A percentile compares a stretch with the other conserved stretches of the same genome.
Conservation (phyloP, 2,797 vertebrate species). For the Urocyon cinereoargenteus region DNA sequence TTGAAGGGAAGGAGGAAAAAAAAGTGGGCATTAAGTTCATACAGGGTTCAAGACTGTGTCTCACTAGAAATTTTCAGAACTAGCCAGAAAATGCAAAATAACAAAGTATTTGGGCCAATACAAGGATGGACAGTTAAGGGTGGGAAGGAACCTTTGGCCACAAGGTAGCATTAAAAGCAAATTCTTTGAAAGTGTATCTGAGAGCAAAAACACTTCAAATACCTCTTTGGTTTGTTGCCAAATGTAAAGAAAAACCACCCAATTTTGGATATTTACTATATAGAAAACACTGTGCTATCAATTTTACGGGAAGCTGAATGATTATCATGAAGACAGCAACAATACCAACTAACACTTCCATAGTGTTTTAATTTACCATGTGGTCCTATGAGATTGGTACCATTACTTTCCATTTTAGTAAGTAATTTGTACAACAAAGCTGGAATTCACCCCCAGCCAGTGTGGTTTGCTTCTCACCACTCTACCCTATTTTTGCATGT, state of each 20-base stretch:
- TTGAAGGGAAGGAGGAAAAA: not conserved
- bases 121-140: not conserved
- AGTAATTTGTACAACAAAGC: not conserved
- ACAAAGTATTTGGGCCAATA: not conserved
- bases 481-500: not conserved
- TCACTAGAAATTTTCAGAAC: not conserved
- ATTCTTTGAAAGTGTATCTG: constrained; percentile 25
- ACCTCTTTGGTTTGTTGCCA: constrained; percentile 16
- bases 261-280: not conserved
- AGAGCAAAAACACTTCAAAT: not conserved
- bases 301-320: not conserved
- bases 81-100: constrained; percentile 5
- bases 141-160: not conserved
- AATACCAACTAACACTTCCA: constrained; percentile 24
- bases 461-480: not conserved
- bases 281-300: not conserved
- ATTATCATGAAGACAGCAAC: not conserved
- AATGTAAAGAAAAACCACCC: not conserved
- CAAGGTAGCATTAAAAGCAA: not conserved
- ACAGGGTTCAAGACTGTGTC: not conserved
- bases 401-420: not conserved
- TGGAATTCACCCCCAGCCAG: not conserved
- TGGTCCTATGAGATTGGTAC: not conserved
- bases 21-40: not conserved
- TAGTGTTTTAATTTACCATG: not conserved